A percentile compares a stretch with the other conserved stretches of the same genome.
Conservation (phyloP, 1,140 invertebrate genomes). For the Leptinotarsa texana region DNA sequence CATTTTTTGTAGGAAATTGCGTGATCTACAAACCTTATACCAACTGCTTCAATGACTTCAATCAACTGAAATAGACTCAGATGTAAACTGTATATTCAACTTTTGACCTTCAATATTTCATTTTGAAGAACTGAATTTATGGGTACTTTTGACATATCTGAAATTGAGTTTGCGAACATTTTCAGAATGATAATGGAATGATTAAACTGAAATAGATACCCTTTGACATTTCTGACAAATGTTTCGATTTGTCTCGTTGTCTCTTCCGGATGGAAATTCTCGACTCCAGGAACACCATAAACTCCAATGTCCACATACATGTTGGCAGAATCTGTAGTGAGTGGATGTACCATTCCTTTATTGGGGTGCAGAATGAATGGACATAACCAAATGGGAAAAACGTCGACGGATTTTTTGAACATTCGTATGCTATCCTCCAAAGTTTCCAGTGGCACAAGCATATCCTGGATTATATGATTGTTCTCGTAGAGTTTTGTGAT, state of each 20-base stretch:
- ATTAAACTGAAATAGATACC: slow-evolving; percentile 56
- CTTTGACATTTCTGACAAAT: slow-evolving; percentile 69
- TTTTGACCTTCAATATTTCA: too few species aligned
- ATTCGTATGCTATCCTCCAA: slow-evolving; percentile 66
- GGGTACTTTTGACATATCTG: too few species aligned
- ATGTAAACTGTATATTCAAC: too few species aligned
- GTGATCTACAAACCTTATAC: neutral
- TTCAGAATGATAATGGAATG: too few species aligned
- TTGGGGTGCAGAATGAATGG: slow-evolving; percentile 72
- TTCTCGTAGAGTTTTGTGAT: slow-evolving; percentile 77
- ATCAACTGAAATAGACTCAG: neutral
- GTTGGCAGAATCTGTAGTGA: slow-evolving; percentile 41
- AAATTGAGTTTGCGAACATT: too few species aligned
- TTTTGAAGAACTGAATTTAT: too few species aligned
- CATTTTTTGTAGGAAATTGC: neutral
- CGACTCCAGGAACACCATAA: slow-evolving; percentile 74
- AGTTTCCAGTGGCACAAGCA: slow-evolving; percentile 73
- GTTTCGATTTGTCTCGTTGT: slow-evolving; percentile 74
- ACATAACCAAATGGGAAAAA: slow-evolving; percentile 86
- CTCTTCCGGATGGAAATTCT: slow-evolving; percentile 65
- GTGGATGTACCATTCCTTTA: slow-evolving; percentile 73
- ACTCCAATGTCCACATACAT: slow-evolving; percentile 82
- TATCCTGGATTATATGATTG: slow-evolving; percentile 83
- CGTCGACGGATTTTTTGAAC: slow-evolving; percentile 72
- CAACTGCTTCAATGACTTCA: neutral